Evolutionary conservation across 1,140 invertebrate genomes (phyloP), one percentile per base, ranked within the genome.

Genomic region (Vollenhovia emeryi): DNA sequence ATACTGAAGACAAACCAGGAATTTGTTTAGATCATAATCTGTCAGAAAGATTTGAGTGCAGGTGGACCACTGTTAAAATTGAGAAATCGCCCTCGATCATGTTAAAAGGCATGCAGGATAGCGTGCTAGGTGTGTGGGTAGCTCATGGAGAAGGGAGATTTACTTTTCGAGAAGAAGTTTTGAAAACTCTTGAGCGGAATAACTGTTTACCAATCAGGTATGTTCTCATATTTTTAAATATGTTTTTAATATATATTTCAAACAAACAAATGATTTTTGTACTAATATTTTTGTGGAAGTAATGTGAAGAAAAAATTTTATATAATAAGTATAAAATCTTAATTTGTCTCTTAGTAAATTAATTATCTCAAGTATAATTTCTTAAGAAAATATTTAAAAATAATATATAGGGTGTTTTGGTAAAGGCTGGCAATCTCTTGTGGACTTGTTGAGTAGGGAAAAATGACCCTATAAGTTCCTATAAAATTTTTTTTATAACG

Each of bases 141-240:
- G 98, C 99, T n/a, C 99, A 99, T 92, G 99, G 98, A 4, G 99
- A 99, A 96, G 99, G 99, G 91, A 96, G 96, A 85, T 97, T 97
- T 88, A 95, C 95, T 2, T 97, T 97, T 86, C 94, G 95, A 11
- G 94, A 95, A 1, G 60, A 92, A 3, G 87, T 98, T 6, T 94
- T 97, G 15, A 87, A 96, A 0, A 92, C 95, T 27, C 83, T 99
- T 3, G 95, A 96, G 30, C 82, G 91, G 8, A 95, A 96, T 76
- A 95, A 97, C 27, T 97, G 98, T 75, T 92, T 98, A 3, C 96
- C 98, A 0, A 93, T 99, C 64, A 82, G 50, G 78, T 80, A 80
- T 27, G 18, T 69, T 55, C n/a, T 80, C 18, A 59, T 9, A 43
- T 59, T 40, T 43, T 75, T n/a, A 30, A 6, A 30, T 24, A 5